Evolutionary conservation across 2,888 invertebrate species (phyloP).

Genomic region (Euplagia quadripunctaria): DNA sequence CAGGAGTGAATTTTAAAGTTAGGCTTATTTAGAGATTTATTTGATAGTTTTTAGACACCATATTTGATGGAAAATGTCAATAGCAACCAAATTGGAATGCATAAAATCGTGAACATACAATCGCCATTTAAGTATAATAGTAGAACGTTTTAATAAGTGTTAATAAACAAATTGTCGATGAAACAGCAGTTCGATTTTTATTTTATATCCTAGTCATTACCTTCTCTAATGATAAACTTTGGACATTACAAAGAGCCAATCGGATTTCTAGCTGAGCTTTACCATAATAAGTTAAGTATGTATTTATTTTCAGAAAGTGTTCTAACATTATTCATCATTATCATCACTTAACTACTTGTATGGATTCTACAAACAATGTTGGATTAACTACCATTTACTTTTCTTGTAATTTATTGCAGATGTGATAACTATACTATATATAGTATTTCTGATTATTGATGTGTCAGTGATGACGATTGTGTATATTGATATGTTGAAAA

Average conservation of each 20-base stretch:
- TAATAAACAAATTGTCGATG: conserved; percentile 77
- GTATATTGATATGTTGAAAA: too few species aligned
- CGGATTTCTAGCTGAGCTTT: background rate
- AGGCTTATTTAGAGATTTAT: conserved; percentile 53
- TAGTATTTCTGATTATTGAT: too few species aligned
- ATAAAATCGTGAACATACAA: conserved; percentile 62
- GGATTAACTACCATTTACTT: too few species aligned
- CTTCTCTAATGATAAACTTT: background rate
- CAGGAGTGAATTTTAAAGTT: conserved; percentile 61
- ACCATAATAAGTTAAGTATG: background rate
- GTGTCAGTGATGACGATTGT: too few species aligned
- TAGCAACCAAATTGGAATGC: conserved; percentile 62
- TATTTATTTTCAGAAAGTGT: too few species aligned
- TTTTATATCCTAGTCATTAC: background rate
- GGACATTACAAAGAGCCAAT: background rate
- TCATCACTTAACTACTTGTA: too few species aligned
- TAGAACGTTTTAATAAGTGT: conserved; percentile 82
- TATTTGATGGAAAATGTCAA: conserved; percentile 51
- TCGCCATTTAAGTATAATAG: conserved; percentile 82
- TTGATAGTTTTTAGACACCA: conserved; percentile 53
- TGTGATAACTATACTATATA: too few species aligned
- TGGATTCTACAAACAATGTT: too few species aligned
- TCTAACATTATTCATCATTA: too few species aligned
- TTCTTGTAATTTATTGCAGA: too few species aligned
- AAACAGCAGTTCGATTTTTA: conserved; percentile 30